Conservation (phyloP, 2,113 vertebrate genomes). For the Triplophysa rosa region DNA sequence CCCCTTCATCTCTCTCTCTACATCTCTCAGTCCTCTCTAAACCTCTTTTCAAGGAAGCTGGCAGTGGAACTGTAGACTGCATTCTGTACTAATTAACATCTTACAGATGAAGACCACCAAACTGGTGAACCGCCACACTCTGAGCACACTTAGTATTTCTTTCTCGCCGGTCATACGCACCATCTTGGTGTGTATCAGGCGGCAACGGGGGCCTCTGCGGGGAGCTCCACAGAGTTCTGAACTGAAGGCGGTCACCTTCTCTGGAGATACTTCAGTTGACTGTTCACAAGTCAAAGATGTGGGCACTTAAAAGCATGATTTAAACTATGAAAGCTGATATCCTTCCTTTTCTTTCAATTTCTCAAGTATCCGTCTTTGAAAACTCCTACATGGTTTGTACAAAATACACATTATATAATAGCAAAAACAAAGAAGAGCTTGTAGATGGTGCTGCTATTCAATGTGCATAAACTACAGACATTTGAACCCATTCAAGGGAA, state of each 20-base stretch:
- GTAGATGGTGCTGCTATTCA: background rate
- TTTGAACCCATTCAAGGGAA: background rate
- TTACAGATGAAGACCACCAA: constrained; percentile 77
- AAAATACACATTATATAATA: background rate
- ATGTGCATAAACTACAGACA: background rate
- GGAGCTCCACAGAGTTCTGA: background rate
- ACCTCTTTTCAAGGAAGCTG: constrained; percentile 81
- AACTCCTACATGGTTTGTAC: background rate
- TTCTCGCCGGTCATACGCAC: constrained; percentile 10
- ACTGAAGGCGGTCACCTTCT: background rate
- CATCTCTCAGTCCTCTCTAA: constrained; percentile 33
- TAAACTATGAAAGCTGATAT: background rate
- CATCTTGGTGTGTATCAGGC: constrained; percentile 7
- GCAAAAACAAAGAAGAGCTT: background rate
- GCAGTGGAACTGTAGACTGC: constrained; percentile 84
- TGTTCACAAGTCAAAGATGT: background rate
- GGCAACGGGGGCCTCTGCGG: background rate
- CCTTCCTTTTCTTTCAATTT: background rate
- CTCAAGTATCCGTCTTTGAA: background rate
- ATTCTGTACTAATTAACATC: constrained; percentile 90
- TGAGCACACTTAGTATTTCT: constrained; percentile 58
- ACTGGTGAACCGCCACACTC: constrained; percentile 83
- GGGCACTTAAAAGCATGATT: background rate
- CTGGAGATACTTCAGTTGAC: background rate
- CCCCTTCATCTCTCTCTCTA: constrained; percentile 28